Evolutionary conservation across 2,888 invertebrate species (phyloP), one percentile per base, ranked within the genome.

Genomic region (Ochropleura leucogaster): DNA sequence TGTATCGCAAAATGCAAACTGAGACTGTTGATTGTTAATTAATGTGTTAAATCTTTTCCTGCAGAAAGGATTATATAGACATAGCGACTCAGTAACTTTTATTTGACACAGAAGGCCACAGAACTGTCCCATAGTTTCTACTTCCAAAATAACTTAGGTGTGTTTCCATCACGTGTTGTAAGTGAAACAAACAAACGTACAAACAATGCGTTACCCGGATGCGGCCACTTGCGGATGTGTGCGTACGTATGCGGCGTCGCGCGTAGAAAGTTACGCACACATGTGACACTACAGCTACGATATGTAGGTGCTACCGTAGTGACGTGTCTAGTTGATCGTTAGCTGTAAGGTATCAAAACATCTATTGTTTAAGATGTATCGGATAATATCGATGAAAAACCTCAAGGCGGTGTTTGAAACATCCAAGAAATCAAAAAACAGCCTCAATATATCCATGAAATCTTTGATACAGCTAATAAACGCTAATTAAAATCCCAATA

Each of bases 241-340:
- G 90, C 88, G 92, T 91, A 91, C 92, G 93, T 92, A 89, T 85
- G 90, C 84, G 89, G 87, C 82, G 89, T 90, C 90, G 87, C 82
- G 86, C 30, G 89, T 92, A 93, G 94, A 94, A 94, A 94, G 94
- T 92, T 89, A 79, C 83, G 59, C 82, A 73, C 70, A 76, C 72
- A 20, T n/a, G 67, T 44, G 51, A 10, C 30, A 64, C 68, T n/a
- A 20, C 47, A 60, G 60, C 62, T 66, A 42, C 30, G 30, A 30
- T 66, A 67, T 76, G 62, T 30, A 59, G 57, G 14, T 59, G 16
- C 63, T 75, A 46, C 68, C 64, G 72, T 76, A 64, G 62, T 57
- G 40, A 83, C 68, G 60, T 49, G 42, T 67, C 71, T 53, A 42
- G 44, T 40, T 51, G 63, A 53, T 47, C 14, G 16, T 63, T 30